These are phyloP conservation scores for Uloborus diversus DNA, from an alignment of 1,140 invertebrate genomes.

Conservation along the genomic window DNA sequence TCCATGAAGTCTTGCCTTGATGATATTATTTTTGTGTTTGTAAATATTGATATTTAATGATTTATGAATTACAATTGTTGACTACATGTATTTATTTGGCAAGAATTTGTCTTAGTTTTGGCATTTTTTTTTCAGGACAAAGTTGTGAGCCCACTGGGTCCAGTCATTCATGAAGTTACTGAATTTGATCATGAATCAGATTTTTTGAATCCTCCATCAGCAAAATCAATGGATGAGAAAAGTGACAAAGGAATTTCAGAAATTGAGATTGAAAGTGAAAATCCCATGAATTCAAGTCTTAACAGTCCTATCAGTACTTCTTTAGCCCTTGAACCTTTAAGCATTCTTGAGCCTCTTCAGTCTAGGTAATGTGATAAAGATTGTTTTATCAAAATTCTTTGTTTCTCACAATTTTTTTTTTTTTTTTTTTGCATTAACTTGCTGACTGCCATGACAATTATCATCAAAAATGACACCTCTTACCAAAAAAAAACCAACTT, in stretches of 20 bases:
- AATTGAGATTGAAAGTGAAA: not conserved
- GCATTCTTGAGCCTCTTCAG: slow-evolving; percentile 27
- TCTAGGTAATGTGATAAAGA: not conserved
- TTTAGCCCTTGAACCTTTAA: not conserved
- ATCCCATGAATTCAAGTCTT: not conserved
- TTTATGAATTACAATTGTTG: too few species aligned
- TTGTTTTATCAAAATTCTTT: not conserved
- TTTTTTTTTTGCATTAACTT: too few species aligned
- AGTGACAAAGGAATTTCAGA: not conserved
- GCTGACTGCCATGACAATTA: too few species aligned
- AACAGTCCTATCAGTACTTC: not conserved
- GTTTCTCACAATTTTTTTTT: too few species aligned
- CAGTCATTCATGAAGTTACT: slow-evolving; percentile 73
- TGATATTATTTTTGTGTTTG: too few species aligned
- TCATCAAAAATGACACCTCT: too few species aligned
- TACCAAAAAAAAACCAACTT: too few species aligned
- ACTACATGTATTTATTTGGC: too few species aligned
- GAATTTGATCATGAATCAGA: slow-evolving; percentile 26
- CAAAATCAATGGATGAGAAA: not conserved
- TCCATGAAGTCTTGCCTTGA: too few species aligned
- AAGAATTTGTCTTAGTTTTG: too few species aligned
- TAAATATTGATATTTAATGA: too few species aligned
- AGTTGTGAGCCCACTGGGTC: slow-evolving; percentile 63
- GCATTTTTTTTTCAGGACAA: slow-evolving; percentile 26
- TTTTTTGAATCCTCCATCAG: not conserved